Percentiles rank a stretch among this genome's conserved stretches.
Conservation (phyloP, 92 coral and sea anemone species). For the Meandrina meandrites region DNA sequence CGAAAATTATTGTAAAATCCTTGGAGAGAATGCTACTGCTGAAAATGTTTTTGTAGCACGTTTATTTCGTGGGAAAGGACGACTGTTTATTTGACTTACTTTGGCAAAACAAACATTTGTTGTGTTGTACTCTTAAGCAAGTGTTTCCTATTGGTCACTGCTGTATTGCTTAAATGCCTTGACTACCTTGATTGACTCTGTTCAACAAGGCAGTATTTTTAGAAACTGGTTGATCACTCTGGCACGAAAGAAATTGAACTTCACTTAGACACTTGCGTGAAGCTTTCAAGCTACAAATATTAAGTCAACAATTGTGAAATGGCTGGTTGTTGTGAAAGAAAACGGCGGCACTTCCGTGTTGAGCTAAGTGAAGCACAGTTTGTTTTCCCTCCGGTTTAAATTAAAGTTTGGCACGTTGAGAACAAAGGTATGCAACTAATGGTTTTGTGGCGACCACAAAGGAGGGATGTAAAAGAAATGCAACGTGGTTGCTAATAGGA, state of each 20-base stretch:
- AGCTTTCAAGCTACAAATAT: background rate
- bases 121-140: background rate
- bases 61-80: background rate
- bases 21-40: background rate
- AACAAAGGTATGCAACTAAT: slow-evolving; percentile 13
- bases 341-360: slow-evolving; percentile 24
- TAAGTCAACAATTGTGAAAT: background rate
- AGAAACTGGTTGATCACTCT: background rate
- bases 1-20: background rate
- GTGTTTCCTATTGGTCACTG: background rate
- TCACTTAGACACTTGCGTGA: background rate
- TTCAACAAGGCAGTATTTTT: background rate
- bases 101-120: slow-evolving; percentile 14
- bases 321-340: slow-evolving; percentile 6
- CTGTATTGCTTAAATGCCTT: background rate
- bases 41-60: background rate
- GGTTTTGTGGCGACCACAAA: slow-evolving; percentile 7
- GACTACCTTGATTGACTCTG: background rate
- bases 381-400: background rate
- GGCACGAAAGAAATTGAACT: background rate
- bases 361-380: slow-evolving; percentile 1
- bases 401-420: background rate
- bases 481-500: background rate
- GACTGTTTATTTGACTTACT: background rate
- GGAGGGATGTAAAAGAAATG: background rate